Conservation (phyloP, 2,888 invertebrate genomes). For the Volucella zonaria region DNA sequence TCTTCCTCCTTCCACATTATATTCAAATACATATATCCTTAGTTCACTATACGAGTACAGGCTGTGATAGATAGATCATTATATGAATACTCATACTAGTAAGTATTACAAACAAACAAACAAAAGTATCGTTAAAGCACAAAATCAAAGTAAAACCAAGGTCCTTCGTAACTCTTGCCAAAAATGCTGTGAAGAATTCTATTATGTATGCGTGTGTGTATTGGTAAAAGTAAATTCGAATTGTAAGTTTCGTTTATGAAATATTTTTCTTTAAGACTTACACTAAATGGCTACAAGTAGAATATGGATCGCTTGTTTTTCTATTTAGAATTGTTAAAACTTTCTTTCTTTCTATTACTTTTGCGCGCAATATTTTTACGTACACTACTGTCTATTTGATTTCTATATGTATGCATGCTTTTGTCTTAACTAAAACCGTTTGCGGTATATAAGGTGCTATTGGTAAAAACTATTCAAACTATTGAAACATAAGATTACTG, state of each 20-base stretch:
- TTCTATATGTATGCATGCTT: constrained; percentile 1
- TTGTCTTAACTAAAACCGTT: not conserved
- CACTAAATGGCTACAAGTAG: constrained; percentile 61
- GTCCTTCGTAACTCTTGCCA: not conserved
- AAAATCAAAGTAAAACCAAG: constrained; percentile 3
- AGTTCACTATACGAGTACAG: constrained; percentile 33
- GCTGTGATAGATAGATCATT: constrained; percentile 1
- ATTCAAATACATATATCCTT: constrained; percentile 7
- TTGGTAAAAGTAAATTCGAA: constrained; percentile 46
- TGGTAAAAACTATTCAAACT: not conserved
- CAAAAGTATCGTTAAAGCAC: constrained; percentile 11
- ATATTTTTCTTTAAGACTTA: constrained; percentile 22
- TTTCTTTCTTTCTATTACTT: constrained; percentile 1
- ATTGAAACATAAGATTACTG: constrained; percentile 52
- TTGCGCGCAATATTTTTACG: constrained; percentile 27
- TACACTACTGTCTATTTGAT: constrained; percentile 12
- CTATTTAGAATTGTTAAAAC: constrained; percentile 11
- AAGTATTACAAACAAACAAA: not conserved
- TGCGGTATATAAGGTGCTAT: constrained; percentile 20
- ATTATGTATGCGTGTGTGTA: not conserved
- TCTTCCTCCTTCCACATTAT: not conserved
- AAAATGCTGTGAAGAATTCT: not conserved
- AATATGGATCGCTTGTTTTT: constrained; percentile 19
- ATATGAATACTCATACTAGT: constrained; percentile 18
- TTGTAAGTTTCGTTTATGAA: constrained; percentile 9